phyloP scores from a whole-genome alignment of 2,888 invertebrate genomes.

The Seladonia tumulorum region DNA sequence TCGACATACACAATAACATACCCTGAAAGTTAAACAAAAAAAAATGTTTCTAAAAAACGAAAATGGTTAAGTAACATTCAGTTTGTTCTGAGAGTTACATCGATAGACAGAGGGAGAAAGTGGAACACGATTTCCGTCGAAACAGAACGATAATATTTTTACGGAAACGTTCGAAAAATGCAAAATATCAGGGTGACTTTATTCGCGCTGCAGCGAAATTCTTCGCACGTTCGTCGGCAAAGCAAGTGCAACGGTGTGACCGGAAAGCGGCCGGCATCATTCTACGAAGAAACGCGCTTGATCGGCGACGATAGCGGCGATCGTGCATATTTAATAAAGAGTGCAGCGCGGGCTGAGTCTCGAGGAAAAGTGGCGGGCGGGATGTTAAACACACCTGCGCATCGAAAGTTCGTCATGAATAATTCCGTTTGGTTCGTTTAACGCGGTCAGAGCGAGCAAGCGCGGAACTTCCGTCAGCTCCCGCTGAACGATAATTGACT shows the following conservation, averaged over 20 bases:
- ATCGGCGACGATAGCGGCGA: conserved; percentile 30
- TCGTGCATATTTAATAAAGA: conserved; percentile 60
- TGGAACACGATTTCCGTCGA: not conserved
- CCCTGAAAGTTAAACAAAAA: not conserved
- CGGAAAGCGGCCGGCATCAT: not conserved
- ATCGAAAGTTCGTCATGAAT: conserved; percentile 71
- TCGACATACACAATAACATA: not conserved
- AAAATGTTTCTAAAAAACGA: not conserved
- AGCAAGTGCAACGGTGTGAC: conserved; percentile 15
- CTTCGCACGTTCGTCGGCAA: conserved; percentile 22
- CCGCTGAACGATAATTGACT: conserved; percentile 63
- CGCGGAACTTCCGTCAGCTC: conserved; percentile 45
- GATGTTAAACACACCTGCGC: conserved; percentile 66
- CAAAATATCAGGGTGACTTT: not conserved
- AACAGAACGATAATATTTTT: not conserved
- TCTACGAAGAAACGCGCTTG: conserved; percentile 19
- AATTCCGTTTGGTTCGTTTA: conserved; percentile 68
- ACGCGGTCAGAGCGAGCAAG: conserved; percentile 28
- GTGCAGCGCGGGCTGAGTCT: conserved; percentile 17
- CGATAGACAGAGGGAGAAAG: not conserved
- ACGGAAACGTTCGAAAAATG: not conserved
- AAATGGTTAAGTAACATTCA: not conserved
- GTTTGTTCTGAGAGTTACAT: not conserved
- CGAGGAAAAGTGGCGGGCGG: conserved; percentile 51
- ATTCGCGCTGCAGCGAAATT: conserved; percentile 9